Base-by-base conservation (phyloP, 2,888 invertebrate genomes). In the Microchrysa polita region DNA sequence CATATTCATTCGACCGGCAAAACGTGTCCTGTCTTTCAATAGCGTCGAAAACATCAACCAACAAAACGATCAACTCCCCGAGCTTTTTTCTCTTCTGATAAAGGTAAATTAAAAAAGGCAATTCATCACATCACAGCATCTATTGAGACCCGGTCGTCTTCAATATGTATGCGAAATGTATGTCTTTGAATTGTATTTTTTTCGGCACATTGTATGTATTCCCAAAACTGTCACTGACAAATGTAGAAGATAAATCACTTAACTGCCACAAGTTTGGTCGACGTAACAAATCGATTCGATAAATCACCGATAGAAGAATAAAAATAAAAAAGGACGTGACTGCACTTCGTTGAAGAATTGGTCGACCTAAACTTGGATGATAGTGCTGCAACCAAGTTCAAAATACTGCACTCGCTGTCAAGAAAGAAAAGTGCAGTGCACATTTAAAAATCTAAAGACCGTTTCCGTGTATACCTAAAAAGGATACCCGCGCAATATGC, bases 211-310 rank as follows among this genome's bases (percentile, higher is more conserved):
- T 44, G 10, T 12, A 52, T 52, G 16, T n/a, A 52, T 52, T 16
- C 52, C 52, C 12, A 14, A 44, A 52, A 14, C 14, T 52, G 52
- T 52, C 52, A 16, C 52, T 16, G 52, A 52, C 52, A 52, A 52
- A 52, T 52, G 52, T 52, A 52, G 52, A 52, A 52, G 52, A 52
- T 52, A 52, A 52, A 52, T 52, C 16, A 52, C 52, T 14, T 5
- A n/a, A n/a, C 52, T n/a, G 52, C n/a, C 16, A 52, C n/a, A 52
- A n/a, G 16, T 27, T 59, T 52, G n/a, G n/a, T 4, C 52, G 52
- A 52, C 52, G 52, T 52, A 52, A 52, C 52, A 16, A 52, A 52
- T 52, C 16, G 52, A 52, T 52, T 16, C 52, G 16, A 52, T 52
- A 52, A 16, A 52, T 52, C 52, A 52, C 52, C 52, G 52, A 52